These are phyloP conservation scores for Eupithecia vulgata DNA, from an alignment of 2,888 invertebrate genomes.

Conservation along the genomic window DNA sequence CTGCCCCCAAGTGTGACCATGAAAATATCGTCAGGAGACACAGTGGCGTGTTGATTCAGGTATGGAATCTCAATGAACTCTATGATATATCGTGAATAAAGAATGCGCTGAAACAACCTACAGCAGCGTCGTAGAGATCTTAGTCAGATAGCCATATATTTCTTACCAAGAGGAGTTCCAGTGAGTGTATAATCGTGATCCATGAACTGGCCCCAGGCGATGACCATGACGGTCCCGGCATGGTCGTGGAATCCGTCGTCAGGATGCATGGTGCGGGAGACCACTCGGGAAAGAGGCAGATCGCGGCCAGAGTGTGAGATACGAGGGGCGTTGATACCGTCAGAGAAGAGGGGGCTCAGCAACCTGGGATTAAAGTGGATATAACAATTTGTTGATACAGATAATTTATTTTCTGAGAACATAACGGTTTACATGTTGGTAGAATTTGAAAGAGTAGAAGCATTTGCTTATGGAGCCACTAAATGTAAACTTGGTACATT, in stretches of 20 bases:
- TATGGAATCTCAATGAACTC: neutral
- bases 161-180: slow-evolving; percentile 92
- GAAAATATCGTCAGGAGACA: neutral
- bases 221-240: slow-evolving; percentile 96
- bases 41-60: neutral
- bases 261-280: slow-evolving; percentile 95
- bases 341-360: slow-evolving; percentile 91
- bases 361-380: slow-evolving; percentile 72
- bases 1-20: neutral
- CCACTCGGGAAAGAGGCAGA: slow-evolving; percentile 91
- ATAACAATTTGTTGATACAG: neutral
- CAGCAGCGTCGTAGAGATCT: neutral
- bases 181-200: slow-evolving; percentile 96
- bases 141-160: neutral
- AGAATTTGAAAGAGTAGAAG: neutral
- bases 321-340: slow-evolving; percentile 93
- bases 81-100: neutral
- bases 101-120: neutral
- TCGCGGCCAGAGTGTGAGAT: slow-evolving; percentile 90
- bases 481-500: neutral
- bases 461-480: neutral
- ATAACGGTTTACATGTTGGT: neutral
- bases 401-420: neutral
- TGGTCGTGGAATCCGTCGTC: slow-evolving; percentile 97
- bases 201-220: slow-evolving; percentile 98